These are phyloP conservation scores for Caenorhabditis japonica DNA, from an alignment of 2,888 invertebrate species.

Conservation along the genomic window DNA sequence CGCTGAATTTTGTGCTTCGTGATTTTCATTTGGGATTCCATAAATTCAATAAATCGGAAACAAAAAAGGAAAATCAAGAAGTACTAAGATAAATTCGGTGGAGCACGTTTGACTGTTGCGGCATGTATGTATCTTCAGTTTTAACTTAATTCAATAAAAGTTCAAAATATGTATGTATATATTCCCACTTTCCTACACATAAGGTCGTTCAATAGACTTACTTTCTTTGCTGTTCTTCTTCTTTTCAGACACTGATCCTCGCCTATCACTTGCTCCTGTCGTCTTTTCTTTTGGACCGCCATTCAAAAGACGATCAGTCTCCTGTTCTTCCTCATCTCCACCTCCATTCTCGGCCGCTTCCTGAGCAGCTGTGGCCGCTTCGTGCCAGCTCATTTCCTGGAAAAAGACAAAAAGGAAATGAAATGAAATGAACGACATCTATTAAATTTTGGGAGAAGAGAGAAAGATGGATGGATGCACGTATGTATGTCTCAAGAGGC, in stretches of 20 bases:
- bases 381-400: slow-evolving; percentile 55
- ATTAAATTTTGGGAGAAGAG: slow-evolving; percentile 6
- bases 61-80: too few species aligned
- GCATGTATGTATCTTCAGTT: background rate
- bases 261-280: slow-evolving; percentile 37
- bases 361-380: slow-evolving; percentile 55
- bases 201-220: slow-evolving; percentile 79
- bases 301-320: slow-evolving; percentile 85
- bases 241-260: slow-evolving; percentile 79
- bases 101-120: background rate
- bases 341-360: slow-evolving; percentile 49
- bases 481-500: too few species aligned
- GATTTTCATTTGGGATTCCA: too few species aligned
- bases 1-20: too few species aligned
- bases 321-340: slow-evolving; percentile 81
- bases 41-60: too few species aligned
- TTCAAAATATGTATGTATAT: background rate
- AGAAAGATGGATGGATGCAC: background rate
- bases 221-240: slow-evolving; percentile 92
- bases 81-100: too few species aligned
- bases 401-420: too few species aligned
- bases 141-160: background rate
- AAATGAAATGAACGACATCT: slow-evolving; percentile 22
- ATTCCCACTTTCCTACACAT: background rate
- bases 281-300: slow-evolving; percentile 28